A percentile compares a stretch with the other conserved stretches of the same genome.
phyloP scores from a whole-genome alignment of 35 echinoderm and acorn worm genomes.

The Apostichopus californicus region DNA sequence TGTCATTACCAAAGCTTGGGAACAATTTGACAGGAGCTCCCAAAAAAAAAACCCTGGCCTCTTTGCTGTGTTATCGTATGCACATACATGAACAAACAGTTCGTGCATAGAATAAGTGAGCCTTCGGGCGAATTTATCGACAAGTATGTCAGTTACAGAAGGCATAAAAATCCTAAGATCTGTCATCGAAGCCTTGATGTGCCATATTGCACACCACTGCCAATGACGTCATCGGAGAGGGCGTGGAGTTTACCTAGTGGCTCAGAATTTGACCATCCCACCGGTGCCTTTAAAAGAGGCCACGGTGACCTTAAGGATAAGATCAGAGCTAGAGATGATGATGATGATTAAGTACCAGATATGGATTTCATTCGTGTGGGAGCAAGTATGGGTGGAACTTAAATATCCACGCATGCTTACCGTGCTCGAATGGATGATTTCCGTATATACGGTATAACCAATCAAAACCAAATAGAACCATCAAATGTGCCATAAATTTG shows the following conservation, averaged over 20 bases:
- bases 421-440: no score
- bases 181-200: not conserved
- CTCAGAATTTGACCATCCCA: conserved; percentile 16
- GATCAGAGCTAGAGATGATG: not conserved
- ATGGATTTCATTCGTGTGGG: no score
- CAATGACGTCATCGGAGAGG: conserved; percentile 11
- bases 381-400: no score
- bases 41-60: conserved; percentile 14
- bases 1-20: conserved; percentile 37
- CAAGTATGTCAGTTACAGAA: not conserved
- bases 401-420: no score
- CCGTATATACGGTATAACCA: no score
- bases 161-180: not conserved
- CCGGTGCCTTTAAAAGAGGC: conserved; percentile 15
- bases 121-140: conserved; percentile 32
- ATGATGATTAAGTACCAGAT: not conserved
- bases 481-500: no score
- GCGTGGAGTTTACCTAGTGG: conserved; percentile 10
- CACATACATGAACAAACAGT: conserved; percentile 53
- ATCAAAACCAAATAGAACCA: no score
- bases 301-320: not conserved
- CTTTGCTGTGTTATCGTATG: conserved; percentile 53
- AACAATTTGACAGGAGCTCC: conserved; percentile 12
- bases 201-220: not conserved
- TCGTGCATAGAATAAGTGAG: conserved; percentile 31